A percentile compares a stretch with the other conserved stretches of the same genome.
Evolutionary conservation across 2,888 invertebrate species (phyloP).

Genomic region (Cephus spinipes): DNA sequence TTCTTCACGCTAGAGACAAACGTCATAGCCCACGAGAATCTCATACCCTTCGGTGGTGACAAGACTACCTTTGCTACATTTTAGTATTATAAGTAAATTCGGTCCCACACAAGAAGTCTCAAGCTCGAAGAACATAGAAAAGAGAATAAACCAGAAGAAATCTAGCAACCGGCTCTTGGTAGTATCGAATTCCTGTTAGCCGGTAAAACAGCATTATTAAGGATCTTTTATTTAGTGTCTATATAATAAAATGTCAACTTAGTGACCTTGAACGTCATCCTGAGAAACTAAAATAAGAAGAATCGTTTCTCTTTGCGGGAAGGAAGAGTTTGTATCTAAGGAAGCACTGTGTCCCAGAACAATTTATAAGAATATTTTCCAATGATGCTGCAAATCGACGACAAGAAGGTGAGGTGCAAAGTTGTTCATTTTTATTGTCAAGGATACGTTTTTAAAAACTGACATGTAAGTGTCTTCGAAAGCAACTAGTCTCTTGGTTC

Average conservation of each 20-base stretch:
- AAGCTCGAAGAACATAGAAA: background rate
- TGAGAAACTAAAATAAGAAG: background rate
- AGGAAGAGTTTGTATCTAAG: background rate
- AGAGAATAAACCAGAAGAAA: background rate
- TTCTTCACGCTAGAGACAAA: background rate
- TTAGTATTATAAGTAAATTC: background rate
- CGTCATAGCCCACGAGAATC: background rate
- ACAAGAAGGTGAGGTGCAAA: conserved; percentile 18
- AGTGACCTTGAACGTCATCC: background rate
- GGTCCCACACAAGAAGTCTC: background rate
- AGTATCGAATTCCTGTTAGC: background rate
- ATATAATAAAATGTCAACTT: background rate
- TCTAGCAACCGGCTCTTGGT: background rate
- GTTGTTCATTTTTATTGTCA: background rate
- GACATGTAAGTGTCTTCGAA: background rate
- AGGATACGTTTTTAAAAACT: background rate
- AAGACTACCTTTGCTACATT: background rate
- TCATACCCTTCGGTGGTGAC: background rate
- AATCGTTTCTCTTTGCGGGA: background rate
- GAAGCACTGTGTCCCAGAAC: background rate
- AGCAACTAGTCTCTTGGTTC: background rate
- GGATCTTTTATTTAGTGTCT: background rate
- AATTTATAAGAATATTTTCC: background rate
- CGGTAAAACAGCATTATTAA: background rate
- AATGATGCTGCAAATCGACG: conserved; percentile 20